Base-by-base conservation (phyloP, 2,113 vertebrate genomes). In the Albula glossodonta region DNA sequence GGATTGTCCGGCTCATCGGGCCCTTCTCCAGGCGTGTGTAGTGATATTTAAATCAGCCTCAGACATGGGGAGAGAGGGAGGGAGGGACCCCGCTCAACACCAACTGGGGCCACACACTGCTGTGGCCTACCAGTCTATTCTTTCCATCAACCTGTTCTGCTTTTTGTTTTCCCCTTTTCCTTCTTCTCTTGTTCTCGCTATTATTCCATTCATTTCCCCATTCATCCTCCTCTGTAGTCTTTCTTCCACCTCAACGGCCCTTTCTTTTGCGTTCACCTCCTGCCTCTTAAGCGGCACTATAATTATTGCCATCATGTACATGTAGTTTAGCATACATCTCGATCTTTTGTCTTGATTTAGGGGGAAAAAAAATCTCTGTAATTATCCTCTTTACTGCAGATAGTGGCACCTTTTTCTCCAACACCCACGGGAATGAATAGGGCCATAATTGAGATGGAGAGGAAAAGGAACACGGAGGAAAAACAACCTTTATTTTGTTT, bases 41-140 rank as follows among this genome's bases (percentile, higher is more conserved):
- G 13, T 87, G 56, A 52, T 87, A 85, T 88, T 88, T 87, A 89
- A 86, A 86, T 87, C 52, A 63, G 70, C 78, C 83, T 81, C 86
- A 12, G 9, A 70, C 50, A 70, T 49, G 6, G 49, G 8, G 12
- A 56, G 52, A 50, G 41, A 53, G 53, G n/a, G 17, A 13, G 52
- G 63, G 74, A 53, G 41, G 50, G 66, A 66, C 17, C 22, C 83
- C 25, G 66, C 31, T n/a, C 17, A 13, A 13, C 57, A 50, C 5
- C 60, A n/a, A 66, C 48, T 83, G 49, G 49, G 70, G 2, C 11
- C 63, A 51, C 19, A 9, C 1, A 57, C 25, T 57, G 4, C 56
- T 83, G 5, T 41, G 7, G 19, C 49, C 52, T 48, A 41, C 48
- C 56, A 15, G 7, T 48, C 25, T 48, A 22, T 49, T 83, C 63